phyloP scores from a whole-genome alignment of 2,113 vertebrate species.

The Atlantisia rogersi region DNA sequence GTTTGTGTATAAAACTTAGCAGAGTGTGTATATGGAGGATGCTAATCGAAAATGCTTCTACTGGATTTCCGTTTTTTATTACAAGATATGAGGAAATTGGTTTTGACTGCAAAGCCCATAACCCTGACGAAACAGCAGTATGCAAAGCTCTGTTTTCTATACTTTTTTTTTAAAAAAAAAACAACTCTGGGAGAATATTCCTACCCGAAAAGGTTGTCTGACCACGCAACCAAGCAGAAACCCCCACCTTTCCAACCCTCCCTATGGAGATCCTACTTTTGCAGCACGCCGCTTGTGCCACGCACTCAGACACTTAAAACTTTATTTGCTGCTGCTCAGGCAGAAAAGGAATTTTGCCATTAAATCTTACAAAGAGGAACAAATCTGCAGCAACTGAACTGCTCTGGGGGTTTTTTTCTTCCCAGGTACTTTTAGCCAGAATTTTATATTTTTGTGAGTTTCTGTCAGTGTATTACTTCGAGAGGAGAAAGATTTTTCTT shows the following conservation, averaged over 20 bases:
- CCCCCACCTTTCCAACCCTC: background rate
- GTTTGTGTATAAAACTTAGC: background rate
- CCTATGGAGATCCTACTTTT: background rate
- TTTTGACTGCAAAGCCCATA: background rate
- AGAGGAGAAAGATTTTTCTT: background rate
- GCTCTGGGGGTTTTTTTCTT: background rate
- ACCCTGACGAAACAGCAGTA: background rate
- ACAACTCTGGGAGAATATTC: background rate
- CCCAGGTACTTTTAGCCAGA: background rate
- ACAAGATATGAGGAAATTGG: background rate
- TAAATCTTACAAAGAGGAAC: background rate
- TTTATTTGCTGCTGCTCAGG: background rate
- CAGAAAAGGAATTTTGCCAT: background rate
- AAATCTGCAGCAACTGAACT: background rate
- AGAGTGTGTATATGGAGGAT: background rate
- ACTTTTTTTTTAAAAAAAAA: background rate
- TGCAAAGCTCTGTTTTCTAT: background rate
- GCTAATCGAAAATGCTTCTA: background rate
- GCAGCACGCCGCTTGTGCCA: background rate
- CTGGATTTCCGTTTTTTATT: background rate
- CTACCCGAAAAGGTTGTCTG: background rate
- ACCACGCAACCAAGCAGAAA: background rate
- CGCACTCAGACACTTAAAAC: background rate
- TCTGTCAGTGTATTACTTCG: background rate
- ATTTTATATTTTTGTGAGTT: background rate